Evolutionary conservation across 2,797 vertebrate species (phyloP).

Genomic region (Oreortyx pictus): DNA sequence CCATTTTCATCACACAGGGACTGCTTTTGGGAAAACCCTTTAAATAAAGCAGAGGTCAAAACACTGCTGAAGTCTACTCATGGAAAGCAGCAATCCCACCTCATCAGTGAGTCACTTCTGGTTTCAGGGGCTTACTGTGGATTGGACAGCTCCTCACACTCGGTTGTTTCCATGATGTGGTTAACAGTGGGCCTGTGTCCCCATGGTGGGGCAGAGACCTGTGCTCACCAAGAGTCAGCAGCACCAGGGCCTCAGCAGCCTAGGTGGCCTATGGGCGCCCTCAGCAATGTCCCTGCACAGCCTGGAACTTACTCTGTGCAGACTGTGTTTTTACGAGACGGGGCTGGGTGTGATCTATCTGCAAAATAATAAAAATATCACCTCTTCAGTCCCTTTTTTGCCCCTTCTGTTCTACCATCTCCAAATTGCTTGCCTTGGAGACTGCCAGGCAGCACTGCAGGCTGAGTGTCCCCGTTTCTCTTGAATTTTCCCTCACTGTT

Average conservation of each 20-base stretch:
- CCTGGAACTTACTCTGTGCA: neutral
- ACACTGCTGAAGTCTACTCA: neutral
- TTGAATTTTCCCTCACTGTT: neutral
- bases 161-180: neutral
- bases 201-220: rapidly evolving
- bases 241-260: neutral
- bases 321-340: neutral
- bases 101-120: neutral
- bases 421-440: rapidly evolving
- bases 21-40: neutral
- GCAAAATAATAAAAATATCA: neutral
- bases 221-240: rapidly evolving
- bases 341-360: neutral
- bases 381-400: neutral
- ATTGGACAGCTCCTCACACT: neutral
- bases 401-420: neutral
- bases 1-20: neutral
- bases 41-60: neutral
- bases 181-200: rapidly evolving
- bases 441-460: neutral
- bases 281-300: neutral
- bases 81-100: neutral
- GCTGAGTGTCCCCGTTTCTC: neutral
- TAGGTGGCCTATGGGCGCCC: neutral
- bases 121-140: neutral